Evolutionary conservation across 1,140 invertebrate genomes (phyloP), one percentile per base, ranked within the genome.

Genomic region (Amphibalanus amphitrite): DNA sequence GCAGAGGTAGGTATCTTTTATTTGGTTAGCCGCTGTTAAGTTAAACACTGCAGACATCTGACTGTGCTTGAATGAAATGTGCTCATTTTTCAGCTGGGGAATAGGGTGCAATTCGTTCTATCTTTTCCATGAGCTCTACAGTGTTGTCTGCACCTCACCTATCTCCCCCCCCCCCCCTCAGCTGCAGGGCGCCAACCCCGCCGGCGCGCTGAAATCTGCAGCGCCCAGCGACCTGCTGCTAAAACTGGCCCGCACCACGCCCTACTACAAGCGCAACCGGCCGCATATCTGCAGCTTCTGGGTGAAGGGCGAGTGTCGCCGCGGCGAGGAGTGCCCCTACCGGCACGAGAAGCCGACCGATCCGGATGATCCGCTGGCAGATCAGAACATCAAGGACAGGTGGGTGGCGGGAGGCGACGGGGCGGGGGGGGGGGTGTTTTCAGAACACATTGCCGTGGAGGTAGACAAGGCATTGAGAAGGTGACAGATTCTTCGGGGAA

Each of bases 201-300:
- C 75, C 69, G 80, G 82, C n/a, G 80, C 83, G 29, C 82, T 87
- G 29, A 90, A 90, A 79, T 87, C 89, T 0, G 85, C 89, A 74
- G 89, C 89, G 28, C 88, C 90, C 0, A 90, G 79, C 79, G 96
- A 99, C 77, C 86, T 99, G 77, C 79, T 99, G 23, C 86, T 95
- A 78, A 94, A 97, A 78, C 82, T 99, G 74, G 97, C 97, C 3
- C 84, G 97, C 64, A 98, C 95, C 25, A 92, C 94, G 64, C 97
- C 97, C 0, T 99, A 99, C 80, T 99, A 99, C 78, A 98, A 99
- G 78, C 83, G 97, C 69, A 99, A 99, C 79, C 84, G 95, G 75
- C 96, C 97, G 0, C 97, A 99, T 80, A 97, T 99, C 68, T 99
- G 97, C 81, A 98, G 95, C 0, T 99, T 99, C 81, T 99, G 96